These are phyloP conservation scores for Arge pagana DNA, from an alignment of 2,888 invertebrate genomes.

Conservation along the genomic window DNA sequence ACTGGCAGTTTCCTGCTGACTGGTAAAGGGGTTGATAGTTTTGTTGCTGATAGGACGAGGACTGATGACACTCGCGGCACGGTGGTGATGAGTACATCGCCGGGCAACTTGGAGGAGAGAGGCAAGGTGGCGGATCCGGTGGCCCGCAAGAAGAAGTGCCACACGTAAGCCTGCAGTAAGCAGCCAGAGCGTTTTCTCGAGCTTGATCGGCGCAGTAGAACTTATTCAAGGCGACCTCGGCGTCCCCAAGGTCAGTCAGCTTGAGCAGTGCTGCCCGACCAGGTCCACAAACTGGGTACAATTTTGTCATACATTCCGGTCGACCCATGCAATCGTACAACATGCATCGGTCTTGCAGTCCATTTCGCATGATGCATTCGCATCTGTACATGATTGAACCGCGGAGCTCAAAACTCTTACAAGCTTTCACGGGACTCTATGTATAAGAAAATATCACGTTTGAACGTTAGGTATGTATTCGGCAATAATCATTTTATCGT, in stretches of 20 bases:
- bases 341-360: conserved; percentile 55
- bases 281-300: conserved; percentile 52
- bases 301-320: conserved; percentile 53
- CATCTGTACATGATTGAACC: conserved; percentile 50
- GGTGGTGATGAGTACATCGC: conserved; percentile 6
- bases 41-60: not conserved
- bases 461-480: not conserved
- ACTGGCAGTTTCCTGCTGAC: conserved; percentile 20
- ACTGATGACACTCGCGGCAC: conserved; percentile 26
- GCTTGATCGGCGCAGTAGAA: conserved; percentile 44
- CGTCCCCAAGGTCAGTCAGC: conserved; percentile 48
- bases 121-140: conserved; percentile 25
- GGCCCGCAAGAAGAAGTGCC: conserved; percentile 23
- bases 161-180: conserved; percentile 45
- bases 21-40: conserved; percentile 5
- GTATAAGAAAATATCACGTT: conserved; percentile 9
- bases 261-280: conserved; percentile 48
- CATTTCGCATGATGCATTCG: conserved; percentile 55
- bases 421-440: conserved; percentile 43
- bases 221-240: conserved; percentile 42
- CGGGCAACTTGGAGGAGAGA: conserved; percentile 27
- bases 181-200: conserved; percentile 44
- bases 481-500: not conserved
- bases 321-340: conserved; percentile 52
- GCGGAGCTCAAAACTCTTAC: conserved; percentile 51